Evolutionary conservation across 2,797 vertebrate genomes (phyloP).

Genomic region (Xerus rutilus): DNA sequence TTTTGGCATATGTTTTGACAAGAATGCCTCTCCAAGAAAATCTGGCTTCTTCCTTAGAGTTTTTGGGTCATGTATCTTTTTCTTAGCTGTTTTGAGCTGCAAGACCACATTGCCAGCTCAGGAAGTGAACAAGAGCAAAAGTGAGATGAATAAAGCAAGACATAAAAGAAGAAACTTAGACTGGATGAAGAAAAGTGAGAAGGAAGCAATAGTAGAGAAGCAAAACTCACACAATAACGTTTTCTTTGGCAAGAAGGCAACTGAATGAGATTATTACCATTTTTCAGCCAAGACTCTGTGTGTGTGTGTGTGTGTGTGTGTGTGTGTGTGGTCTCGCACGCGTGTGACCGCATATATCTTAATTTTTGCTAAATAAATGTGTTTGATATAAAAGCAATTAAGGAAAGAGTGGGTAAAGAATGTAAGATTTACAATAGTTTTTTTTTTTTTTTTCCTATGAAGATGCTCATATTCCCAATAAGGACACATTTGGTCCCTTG

Average conservation of each 20-base stretch:
- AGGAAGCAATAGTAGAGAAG: not conserved
- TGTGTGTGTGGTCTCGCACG: not conserved
- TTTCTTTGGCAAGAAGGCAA: not conserved
- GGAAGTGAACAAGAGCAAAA: slow-evolving; percentile 13
- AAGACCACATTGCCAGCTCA: not conserved
- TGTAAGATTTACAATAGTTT: not conserved
- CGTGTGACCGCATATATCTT: not conserved
- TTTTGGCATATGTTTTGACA: slow-evolving; percentile 37
- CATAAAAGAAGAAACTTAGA: not conserved
- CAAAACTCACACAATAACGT: not conserved
- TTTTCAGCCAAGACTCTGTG: not conserved
- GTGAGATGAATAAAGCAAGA: not conserved
- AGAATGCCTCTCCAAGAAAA: slow-evolving; percentile 32
- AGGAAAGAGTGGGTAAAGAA: not conserved
- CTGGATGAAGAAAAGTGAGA: not conserved
- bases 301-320: fast-evolving
- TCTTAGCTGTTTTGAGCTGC: not conserved
- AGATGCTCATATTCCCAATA: not conserved
- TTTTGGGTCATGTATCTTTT: not conserved
- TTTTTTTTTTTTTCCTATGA: slow-evolving; percentile 1
- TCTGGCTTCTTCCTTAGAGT: not conserved
- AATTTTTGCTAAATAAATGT: not conserved
- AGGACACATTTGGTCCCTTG: not conserved
- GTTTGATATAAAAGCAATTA: not conserved
- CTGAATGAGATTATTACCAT: not conserved